Percentiles rank a stretch among this genome's conserved stretches.
These are phyloP conservation scores for Aeoliscus strigatus DNA, from an alignment of 2,797 vertebrate species.

Conservation along the genomic window DNA sequence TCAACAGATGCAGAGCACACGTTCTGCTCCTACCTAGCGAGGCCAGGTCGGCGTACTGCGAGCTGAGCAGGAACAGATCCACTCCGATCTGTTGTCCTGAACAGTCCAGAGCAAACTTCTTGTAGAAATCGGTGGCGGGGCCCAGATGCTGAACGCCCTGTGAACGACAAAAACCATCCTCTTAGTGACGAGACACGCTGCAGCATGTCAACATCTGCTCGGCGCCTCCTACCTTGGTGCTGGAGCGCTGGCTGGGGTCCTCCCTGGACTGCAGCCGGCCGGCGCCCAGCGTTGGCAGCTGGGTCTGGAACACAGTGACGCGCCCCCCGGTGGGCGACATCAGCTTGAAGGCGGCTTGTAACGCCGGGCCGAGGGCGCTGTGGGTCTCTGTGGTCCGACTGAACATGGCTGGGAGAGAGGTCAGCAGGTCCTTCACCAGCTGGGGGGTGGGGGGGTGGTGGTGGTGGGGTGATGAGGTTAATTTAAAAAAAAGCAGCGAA, in stretches of 20 bases:
- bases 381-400: constrained; percentile 88
- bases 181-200: too few relatives aligned
- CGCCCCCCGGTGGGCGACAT: constrained; percentile 94
- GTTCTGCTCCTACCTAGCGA: constrained; percentile 85
- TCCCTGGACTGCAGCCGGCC: constrained; percentile 90
- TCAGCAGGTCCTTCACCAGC: constrained; percentile 91
- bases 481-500: constrained; percentile 40
- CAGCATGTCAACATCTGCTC: background rate
- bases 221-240: constrained; percentile 82
- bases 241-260: constrained; percentile 94
- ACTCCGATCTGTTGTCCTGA: constrained; percentile 95
- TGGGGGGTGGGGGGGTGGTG: constrained; percentile 45
- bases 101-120: constrained; percentile 97
- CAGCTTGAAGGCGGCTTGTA: constrained; percentile 93
- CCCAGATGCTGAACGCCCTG: constrained; percentile 93
- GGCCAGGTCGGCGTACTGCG: constrained; percentile 93
- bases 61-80: constrained; percentile 95
- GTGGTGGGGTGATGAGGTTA: constrained; percentile 7
- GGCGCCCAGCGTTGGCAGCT: constrained; percentile 87
- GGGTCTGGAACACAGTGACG: constrained; percentile 92
- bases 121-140: constrained; percentile 98
- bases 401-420: constrained; percentile 88
- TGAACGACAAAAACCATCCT: background rate
- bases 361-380: constrained; percentile 89
- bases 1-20: too few relatives aligned